These are phyloP conservation scores for Choristoneura fumiferana DNA, from an alignment of 1,140 invertebrate genomes.

Conservation along the genomic window DNA sequence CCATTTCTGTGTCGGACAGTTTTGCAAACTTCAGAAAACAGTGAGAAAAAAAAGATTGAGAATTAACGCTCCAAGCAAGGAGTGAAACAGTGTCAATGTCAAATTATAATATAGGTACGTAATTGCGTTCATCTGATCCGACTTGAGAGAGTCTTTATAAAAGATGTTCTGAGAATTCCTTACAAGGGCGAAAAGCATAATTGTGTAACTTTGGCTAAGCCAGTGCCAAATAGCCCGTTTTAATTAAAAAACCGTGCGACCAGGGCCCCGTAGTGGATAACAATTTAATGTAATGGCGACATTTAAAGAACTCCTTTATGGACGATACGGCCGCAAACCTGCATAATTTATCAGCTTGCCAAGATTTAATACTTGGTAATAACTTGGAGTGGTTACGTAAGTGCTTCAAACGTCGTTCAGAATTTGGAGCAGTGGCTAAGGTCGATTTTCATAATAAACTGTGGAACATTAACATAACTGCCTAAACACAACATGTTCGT, in stretches of 20 bases:
- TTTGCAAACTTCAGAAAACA: background rate
- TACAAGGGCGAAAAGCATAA: slow-evolving; percentile 36
- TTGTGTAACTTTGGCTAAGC: slow-evolving; percentile 44
- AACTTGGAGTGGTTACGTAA: slow-evolving; percentile 12
- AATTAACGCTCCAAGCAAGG: background rate
- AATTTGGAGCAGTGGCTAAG: background rate
- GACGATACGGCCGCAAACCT: slow-evolving; percentile 38
- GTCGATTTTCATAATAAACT: no score
- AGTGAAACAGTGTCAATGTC: no score
- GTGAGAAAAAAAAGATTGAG: slow-evolving; percentile 1
- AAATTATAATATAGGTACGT: no score
- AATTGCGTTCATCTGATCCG: no score
- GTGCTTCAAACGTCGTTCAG: background rate
- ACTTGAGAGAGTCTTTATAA: background rate
- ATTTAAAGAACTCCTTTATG: slow-evolving; percentile 50
- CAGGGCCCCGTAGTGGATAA: slow-evolving; percentile 42
- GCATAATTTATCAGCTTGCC: slow-evolving; percentile 45
- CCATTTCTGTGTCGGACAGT: slow-evolving; percentile 17
- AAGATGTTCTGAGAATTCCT: background rate
- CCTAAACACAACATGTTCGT: no score
- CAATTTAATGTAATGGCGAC: slow-evolving; percentile 53
- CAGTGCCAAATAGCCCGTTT: slow-evolving; percentile 49
- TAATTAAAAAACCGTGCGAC: slow-evolving; percentile 51
- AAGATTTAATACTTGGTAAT: slow-evolving; percentile 18
- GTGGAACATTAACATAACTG: no score